Percentiles rank a stretch among this genome's conserved stretches.
Evolutionary conservation across 1,140 invertebrate genomes (phyloP).

Genomic region (Drosophila pruinosa): DNA sequence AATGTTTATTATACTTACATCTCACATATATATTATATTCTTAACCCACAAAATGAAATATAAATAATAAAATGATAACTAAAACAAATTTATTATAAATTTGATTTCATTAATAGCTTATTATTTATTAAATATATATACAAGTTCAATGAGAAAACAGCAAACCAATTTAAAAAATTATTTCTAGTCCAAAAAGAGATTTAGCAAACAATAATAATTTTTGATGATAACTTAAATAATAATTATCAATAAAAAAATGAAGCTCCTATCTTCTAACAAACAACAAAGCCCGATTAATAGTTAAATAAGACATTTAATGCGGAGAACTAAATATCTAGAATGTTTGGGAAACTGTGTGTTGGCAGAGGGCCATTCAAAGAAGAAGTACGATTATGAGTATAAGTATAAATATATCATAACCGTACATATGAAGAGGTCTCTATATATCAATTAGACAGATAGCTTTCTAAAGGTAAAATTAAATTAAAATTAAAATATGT

Average conservation of each 20-base stretch:
- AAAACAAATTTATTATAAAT: constrained; percentile 4
- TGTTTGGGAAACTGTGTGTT: neutral
- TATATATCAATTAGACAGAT: neutral
- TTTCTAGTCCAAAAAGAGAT: constrained; percentile 65
- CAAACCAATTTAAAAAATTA: constrained; percentile 34
- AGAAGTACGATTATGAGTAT: neutral
- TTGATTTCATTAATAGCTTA: constrained; percentile 15
- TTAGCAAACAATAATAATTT: constrained; percentile 13
- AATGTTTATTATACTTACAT: constrained; percentile 16
- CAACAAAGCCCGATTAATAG: constrained; percentile 1
- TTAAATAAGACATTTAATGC: constrained; percentile 2
- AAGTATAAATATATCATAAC: too few relatives aligned
- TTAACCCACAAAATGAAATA: constrained; percentile 16
- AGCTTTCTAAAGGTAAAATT: neutral
- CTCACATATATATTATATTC: constrained; percentile 7
- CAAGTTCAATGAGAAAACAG: constrained; percentile 23
- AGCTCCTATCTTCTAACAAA: constrained; percentile 18
- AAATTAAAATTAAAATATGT: neutral
- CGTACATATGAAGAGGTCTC: too few relatives aligned
- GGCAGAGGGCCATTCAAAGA: neutral
- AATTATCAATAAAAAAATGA: constrained; percentile 42
- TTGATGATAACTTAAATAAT: constrained; percentile 33
- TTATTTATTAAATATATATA: constrained; percentile 61
- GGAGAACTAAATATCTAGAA: neutral
- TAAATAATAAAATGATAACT: constrained; percentile 14